Conservation (phyloP, 2,797 vertebrate species). For the Apogon hyalosoma region DNA sequence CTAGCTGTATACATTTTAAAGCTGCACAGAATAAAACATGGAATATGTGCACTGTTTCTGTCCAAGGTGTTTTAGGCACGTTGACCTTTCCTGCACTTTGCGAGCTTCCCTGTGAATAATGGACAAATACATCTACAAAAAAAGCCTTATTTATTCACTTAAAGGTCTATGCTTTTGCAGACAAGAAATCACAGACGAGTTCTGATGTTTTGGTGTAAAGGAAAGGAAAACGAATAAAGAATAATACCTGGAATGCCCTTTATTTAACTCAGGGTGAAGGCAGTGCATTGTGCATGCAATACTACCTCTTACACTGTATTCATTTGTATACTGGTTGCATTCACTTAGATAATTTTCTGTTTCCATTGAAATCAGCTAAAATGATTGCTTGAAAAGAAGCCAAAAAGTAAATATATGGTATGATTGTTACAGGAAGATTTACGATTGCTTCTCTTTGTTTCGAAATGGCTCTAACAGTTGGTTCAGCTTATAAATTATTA, state of each 20-base stretch:
- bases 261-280: conserved; percentile 49
- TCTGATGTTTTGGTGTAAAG: conserved; percentile 12
- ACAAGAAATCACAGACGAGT: conserved; percentile 9
- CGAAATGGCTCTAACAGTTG: conserved; percentile 1
- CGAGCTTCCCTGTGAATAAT: neutral
- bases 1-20: neutral
- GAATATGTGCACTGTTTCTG: conserved; percentile 43
- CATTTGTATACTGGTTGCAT: conserved; percentile 8
- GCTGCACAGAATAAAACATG: conserved; percentile 38
- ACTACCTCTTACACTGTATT: neutral
- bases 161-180: conserved; percentile 13
- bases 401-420: neutral
- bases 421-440: neutral
- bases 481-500: conserved; percentile 42
- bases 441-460: neutral
- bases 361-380: conserved; percentile 13
- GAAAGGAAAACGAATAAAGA: conserved; percentile 25
- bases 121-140: neutral
- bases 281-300: conserved; percentile 9
- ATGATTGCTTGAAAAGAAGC: neutral
- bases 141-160: neutral
- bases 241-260: conserved; percentile 66
- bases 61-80: neutral
- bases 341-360: neutral
- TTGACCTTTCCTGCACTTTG: neutral